Evolutionary conservation across 2,888 invertebrate genomes (phyloP), one percentile per base, ranked within the genome.

Genomic region (Trisateles emortualis): DNA sequence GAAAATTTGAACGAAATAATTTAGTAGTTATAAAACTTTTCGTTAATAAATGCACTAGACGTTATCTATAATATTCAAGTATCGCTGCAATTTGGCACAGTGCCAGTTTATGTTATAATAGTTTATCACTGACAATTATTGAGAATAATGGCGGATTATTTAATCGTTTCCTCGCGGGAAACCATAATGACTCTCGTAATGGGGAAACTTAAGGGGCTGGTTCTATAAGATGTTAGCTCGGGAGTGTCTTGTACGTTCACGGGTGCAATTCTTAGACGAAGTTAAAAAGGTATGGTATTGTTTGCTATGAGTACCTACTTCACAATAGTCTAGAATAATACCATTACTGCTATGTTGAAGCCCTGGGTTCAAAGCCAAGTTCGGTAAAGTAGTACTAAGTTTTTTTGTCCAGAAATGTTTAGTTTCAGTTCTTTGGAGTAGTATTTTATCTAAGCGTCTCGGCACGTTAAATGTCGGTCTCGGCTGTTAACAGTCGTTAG

Each of bases 91-190:
- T 9, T 22, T 24, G 39, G 39, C 22, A 13, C 22, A 0, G 3
- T 24, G 22, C 39, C 40, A 40, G 40, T 26, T 1, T 11, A 29
- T 29, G 13, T 26, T 40, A 36, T 35, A 39, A 40, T 40, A 40
- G 9, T 40, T 14, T 14, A 40, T 39, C 39, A 24, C 22, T 63
- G 42, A 47, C 67, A 66, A 55, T 66, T 61, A 63, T 60, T 48
- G 43, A 41, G 45, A 33, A 35, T 54, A 61, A 66, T 55, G 60
- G 40, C 30, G 40, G 46, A 55, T 53, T 53, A 43, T 53, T 60
- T 66, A 48, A 60, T 51, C 39, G 50, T 38, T 48, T 54, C 13
- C 43, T 65, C 30, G 36, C 22, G 36, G 36, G 36, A 36, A 14
- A 14, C 33, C 11, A 8, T 52, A 52, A 64, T 29, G 22, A 46